phyloP scores from a whole-genome alignment of 2,888 invertebrate species.

The Ephialtes manifestator region DNA sequence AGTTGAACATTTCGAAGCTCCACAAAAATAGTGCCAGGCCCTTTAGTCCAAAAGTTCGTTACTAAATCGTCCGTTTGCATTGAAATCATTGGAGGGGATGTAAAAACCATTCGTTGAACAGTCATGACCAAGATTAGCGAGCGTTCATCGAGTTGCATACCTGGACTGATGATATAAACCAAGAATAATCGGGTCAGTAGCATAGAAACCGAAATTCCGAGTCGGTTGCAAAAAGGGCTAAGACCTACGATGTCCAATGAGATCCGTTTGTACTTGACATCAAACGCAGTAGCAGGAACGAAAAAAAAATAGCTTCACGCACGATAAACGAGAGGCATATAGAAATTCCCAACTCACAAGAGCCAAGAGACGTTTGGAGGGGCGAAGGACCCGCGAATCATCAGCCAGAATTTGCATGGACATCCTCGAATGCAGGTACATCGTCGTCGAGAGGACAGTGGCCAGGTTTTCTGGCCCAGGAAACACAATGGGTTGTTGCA shows the following conservation, averaged over 20 bases:
- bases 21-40: neutral
- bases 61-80: constrained; percentile 1
- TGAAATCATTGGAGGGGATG: constrained; percentile 29
- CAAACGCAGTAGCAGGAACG: constrained; percentile 24
- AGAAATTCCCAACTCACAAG: constrained; percentile 24
- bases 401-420: constrained; percentile 35
- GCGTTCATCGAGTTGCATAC: constrained; percentile 58
- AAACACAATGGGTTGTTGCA: constrained; percentile 50
- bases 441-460: constrained; percentile 51
- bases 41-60: constrained; percentile 33
- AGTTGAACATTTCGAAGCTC: neutral
- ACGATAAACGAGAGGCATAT: constrained; percentile 70
- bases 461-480: constrained; percentile 40
- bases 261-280: constrained; percentile 35
- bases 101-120: constrained; percentile 50
- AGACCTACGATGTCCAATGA: constrained; percentile 47
- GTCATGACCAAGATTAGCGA: constrained; percentile 29
- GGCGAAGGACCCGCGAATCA: constrained; percentile 61
- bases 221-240: constrained; percentile 68
- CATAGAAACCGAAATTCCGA: constrained; percentile 21
- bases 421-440: constrained; percentile 47
- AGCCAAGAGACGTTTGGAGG: constrained; percentile 18
- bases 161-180: constrained; percentile 40
- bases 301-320: constrained; percentile 70
- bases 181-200: constrained; percentile 73